phyloP scores from a whole-genome alignment of 2,113 vertebrate species.

The Sander vitreus region DNA sequence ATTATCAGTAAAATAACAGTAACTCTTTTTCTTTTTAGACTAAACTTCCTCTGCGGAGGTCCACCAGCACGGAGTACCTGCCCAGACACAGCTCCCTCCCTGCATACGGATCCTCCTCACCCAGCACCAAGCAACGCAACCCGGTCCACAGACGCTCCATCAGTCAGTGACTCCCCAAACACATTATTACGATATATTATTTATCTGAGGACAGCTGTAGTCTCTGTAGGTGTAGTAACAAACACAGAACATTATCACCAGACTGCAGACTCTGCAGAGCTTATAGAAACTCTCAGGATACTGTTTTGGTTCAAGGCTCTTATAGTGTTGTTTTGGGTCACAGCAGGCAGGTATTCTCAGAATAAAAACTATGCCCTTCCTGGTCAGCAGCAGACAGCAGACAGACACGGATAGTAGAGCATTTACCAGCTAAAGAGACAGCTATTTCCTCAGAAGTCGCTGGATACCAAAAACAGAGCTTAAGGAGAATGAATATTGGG shows the following conservation, averaged over 20 bases:
- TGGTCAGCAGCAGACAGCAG: too few relatives aligned
- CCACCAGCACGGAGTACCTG: constrained; percentile 64
- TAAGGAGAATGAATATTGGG: too few relatives aligned
- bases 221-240: neutral
- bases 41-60: constrained; percentile 48
- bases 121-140: constrained; percentile 50
- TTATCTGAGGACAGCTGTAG: neutral
- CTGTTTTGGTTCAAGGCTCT: neutral
- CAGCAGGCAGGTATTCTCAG: neutral
- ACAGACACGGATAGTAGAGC: too few relatives aligned
- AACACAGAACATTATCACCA: too few relatives aligned
- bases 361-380: neutral
- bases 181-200: neutral
- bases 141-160: constrained; percentile 64
- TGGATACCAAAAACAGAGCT: too few relatives aligned
- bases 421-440: too few relatives aligned
- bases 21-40: constrained; percentile 38
- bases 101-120: constrained; percentile 35
- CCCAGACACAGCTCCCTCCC: constrained; percentile 62
- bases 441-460: too few relatives aligned
- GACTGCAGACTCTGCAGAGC: too few relatives aligned
- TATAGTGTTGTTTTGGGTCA: neutral
- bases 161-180: constrained; percentile 46
- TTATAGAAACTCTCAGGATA: too few relatives aligned
- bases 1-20: too few relatives aligned